These are phyloP conservation scores for Nansenia antarctica DNA, from an alignment of 2,113 vertebrate species.

Conservation along the genomic window DNA sequence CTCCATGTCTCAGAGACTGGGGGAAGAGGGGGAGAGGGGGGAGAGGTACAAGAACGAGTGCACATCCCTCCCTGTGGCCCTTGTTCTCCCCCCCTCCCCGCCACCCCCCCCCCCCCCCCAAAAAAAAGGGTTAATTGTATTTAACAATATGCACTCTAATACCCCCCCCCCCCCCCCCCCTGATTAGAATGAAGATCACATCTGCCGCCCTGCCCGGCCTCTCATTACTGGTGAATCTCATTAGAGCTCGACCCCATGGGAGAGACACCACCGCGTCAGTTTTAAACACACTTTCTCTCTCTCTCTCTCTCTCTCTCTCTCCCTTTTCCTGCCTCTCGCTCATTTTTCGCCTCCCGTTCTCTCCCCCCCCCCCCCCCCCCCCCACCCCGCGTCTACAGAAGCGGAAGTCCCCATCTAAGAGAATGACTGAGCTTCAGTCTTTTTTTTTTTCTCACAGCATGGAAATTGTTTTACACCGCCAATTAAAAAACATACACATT, in stretches of 20 bases:
- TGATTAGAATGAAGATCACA: slow-evolving; percentile 81
- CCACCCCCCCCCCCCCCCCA: slow-evolving; percentile 37
- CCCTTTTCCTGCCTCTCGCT: slow-evolving; percentile 60
- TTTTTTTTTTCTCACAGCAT: slow-evolving; percentile 37
- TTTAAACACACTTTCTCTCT: slow-evolving; percentile 70
- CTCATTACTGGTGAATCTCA: slow-evolving; percentile 81
- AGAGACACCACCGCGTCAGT: slow-evolving; percentile 47
- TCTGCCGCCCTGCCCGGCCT: slow-evolving; percentile 74
- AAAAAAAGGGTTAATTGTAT: slow-evolving; percentile 77
- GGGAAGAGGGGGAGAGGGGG: neutral
- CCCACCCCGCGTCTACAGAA: slow-evolving; percentile 70
- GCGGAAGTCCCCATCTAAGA: slow-evolving; percentile 73
- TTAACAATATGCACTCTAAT: slow-evolving; percentile 74
- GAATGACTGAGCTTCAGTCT: slow-evolving; percentile 64
- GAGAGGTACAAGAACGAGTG: slow-evolving; percentile 11
- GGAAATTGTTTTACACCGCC: slow-evolving; percentile 75
- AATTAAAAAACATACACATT: slow-evolving; percentile 75
- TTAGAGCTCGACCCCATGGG: slow-evolving; percentile 67
- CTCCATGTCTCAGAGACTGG: slow-evolving; percentile 46
- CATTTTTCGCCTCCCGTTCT: slow-evolving; percentile 61
- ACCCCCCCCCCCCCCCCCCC: slow-evolving; percentile 37
- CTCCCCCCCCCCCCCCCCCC: slow-evolving; percentile 16
- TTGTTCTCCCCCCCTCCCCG: slow-evolving; percentile 7
- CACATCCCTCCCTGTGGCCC: slow-evolving; percentile 32
- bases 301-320: slow-evolving; percentile 63